Base-by-base conservation (phyloP, 1,140 invertebrate species). In the Chrysomallon squamiferum region DNA sequence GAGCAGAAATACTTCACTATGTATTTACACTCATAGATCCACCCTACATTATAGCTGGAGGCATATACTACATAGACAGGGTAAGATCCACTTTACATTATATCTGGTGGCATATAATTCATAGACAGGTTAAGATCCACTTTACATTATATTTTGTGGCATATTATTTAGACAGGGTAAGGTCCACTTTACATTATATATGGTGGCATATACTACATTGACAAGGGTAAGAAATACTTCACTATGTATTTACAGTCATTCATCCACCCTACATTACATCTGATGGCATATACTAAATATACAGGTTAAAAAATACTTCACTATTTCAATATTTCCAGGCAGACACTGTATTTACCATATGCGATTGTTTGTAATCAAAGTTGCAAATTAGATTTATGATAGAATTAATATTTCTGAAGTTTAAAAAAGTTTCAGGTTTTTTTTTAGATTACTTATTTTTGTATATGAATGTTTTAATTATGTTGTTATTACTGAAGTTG, bases 61-160 rank as follows among this genome's bases (percentile, higher is more conserved):
- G 78, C 9, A 54, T 94, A 35, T 94, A 93, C 81, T 94, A 91
- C 76, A 90, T 94, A 38, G 73, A 79, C 61, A 81, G 77, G 73
- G 82, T 84, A 69, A 73, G 70, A 67, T 33, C 75, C 77, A 22
- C 74, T 74, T 3, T 83, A 83, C 59, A 62, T 59, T 18, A 69
- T 79, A 4, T 79, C 77, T 73, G 81, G 81, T 35, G 78, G 78
- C 9, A 54, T 94, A 35, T 94, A 93, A 80, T 94, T 91, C 76
- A 90, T 94, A 38, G 73, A 79, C 61, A 81, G 77, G 73, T 81
- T 84, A 69, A 73, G 70, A 67, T 33, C 75, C 77, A 22, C 74
- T 74, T 3, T 83, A 83, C 59, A 62, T 59, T 18, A 69, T 79
- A 4, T 79, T 78, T 73, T 79, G 81, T 35, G 78, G 78, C 9